A percentile compares a stretch with the other conserved stretches of the same genome.
Conservation (phyloP, 2,797 vertebrate genomes). For the Sebastes hopkinsi region DNA sequence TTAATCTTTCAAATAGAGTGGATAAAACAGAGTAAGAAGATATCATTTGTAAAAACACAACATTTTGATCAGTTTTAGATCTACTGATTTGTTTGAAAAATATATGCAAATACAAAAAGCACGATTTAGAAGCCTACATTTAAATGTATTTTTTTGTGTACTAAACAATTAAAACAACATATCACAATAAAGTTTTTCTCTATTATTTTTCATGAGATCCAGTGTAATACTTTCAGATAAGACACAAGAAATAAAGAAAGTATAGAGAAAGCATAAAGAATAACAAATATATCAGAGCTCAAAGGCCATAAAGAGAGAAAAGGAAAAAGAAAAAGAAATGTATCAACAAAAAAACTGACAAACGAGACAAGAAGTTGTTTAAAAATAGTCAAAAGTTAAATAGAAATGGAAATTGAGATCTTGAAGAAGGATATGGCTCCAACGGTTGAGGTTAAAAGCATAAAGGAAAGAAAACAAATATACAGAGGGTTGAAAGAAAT, state of each 20-base stretch:
- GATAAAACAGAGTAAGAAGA: neutral
- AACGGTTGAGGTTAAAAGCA: slow-evolving; percentile 25
- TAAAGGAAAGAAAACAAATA: slow-evolving; percentile 35
- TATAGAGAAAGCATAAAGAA: neutral
- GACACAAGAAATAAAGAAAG: neutral
- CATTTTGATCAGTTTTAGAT: neutral
- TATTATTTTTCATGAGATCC: neutral
- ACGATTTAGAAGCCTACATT: neutral
- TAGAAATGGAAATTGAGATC: slow-evolving; percentile 40
- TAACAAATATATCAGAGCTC: neutral
- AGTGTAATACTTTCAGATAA: neutral
- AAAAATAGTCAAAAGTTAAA: slow-evolving; percentile 25
- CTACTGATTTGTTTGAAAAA: neutral
- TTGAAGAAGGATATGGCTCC: slow-evolving; percentile 4
- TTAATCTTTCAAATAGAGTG: neutral
- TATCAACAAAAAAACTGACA: neutral
- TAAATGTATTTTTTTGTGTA: neutral
- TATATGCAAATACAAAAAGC: neutral
- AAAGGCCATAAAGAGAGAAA: neutral
- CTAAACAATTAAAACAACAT: neutral
- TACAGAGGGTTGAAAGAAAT: slow-evolving; percentile 22
- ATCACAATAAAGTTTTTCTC: no score
- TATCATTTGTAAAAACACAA: neutral
- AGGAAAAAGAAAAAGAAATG: neutral
- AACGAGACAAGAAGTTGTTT: neutral